Evolutionary conservation across 2,113 vertebrate genomes (phyloP).

Genomic region (Acrocephalus kingi): DNA sequence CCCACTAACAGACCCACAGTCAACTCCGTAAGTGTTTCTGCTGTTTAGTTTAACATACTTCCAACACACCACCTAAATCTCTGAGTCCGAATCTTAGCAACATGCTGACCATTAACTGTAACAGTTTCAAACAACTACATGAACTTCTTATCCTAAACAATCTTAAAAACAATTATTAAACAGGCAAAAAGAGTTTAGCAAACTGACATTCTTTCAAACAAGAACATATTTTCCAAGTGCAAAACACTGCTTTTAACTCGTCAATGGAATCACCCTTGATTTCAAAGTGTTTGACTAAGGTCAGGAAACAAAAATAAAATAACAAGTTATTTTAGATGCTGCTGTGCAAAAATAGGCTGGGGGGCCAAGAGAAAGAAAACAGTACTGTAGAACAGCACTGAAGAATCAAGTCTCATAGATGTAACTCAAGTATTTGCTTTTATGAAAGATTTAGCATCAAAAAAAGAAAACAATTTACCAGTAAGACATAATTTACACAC

Average conservation of each 20-base stretch:
- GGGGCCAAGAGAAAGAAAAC: background rate
- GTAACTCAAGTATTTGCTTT: background rate
- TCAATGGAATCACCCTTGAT: background rate
- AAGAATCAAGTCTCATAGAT: background rate
- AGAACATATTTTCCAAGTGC: background rate
- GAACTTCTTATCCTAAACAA: background rate
- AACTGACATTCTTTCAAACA: background rate
- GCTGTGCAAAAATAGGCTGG: background rate
- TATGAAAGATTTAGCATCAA: background rate
- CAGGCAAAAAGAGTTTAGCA: background rate
- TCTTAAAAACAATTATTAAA: background rate
- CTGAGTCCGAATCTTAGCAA: background rate
- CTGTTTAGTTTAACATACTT: background rate
- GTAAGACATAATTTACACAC: background rate
- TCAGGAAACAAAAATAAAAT: background rate
- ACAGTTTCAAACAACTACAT: background rate
- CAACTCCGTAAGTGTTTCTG: background rate
- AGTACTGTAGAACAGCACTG: background rate
- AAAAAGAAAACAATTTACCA: background rate
- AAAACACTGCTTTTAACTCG: background rate
- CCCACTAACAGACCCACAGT: background rate
- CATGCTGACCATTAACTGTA: background rate
- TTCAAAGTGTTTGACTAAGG: background rate
- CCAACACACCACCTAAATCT: constrained; percentile 24
- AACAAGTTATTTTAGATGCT: background rate